phyloP scores from a whole-genome alignment of 1,140 invertebrate species.

The Scylla paramamosain region DNA sequence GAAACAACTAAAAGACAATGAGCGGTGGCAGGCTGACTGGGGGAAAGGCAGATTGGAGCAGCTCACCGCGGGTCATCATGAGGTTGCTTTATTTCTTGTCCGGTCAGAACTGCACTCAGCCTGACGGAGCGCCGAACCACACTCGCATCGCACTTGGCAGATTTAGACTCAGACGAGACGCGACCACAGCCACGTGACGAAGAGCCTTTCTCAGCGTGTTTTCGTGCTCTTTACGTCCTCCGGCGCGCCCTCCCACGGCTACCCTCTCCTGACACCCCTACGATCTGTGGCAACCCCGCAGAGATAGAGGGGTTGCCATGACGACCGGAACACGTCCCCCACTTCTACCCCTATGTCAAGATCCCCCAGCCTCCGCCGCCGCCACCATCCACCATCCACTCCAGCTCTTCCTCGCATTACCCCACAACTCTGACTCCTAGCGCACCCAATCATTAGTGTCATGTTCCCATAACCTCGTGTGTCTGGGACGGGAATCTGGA shows the following conservation, averaged over 20 bases:
- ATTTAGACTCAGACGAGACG: background rate
- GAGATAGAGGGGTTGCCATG: constrained; percentile 38
- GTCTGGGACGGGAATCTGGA: constrained; percentile 70
- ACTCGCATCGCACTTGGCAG: background rate
- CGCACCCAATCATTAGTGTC: constrained; percentile 70
- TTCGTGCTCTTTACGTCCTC: background rate
- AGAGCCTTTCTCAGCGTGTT: background rate
- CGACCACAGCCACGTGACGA: background rate
- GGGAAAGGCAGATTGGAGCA: no score
- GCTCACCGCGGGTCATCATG: no score
- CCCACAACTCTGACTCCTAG: constrained; percentile 62
- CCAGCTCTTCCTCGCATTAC: background rate
- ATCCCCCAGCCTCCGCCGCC: constrained; percentile 22
- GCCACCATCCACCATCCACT: background rate
- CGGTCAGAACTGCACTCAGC: background rate
- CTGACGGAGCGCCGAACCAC: no score
- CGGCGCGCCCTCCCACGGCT: background rate
- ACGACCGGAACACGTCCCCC: constrained; percentile 44
- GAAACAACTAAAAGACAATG: no score
- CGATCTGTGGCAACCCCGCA: background rate
- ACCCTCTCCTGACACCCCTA: background rate
- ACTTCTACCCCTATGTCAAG: constrained; percentile 36
- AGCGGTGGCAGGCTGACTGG: no score
- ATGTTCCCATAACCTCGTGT: constrained; percentile 66
- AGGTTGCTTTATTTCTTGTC: no score